Conservation (phyloP, 1,140 invertebrate species). For the Cyclargus thomasi region DNA sequence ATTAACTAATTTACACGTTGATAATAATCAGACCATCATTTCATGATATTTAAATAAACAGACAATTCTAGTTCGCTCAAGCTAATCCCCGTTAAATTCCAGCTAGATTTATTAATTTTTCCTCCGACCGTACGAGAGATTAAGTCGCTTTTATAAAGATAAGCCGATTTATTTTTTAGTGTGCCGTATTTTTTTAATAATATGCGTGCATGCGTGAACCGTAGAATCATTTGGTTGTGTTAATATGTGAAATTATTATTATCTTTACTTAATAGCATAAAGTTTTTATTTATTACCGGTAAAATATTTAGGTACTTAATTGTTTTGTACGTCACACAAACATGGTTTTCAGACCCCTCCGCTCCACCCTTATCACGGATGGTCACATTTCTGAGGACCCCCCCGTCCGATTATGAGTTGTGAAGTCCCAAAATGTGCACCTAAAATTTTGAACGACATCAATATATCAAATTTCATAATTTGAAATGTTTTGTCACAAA, state of each 20-base stretch:
- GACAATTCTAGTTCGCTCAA: no score
- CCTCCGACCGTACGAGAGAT: constrained; percentile 49
- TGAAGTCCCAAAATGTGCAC: no score
- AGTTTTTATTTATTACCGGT: not conserved
- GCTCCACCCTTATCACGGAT: no score
- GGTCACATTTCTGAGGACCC: no score
- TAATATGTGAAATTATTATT: constrained; percentile 15
- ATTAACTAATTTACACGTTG: not conserved
- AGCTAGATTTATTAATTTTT: constrained; percentile 23
- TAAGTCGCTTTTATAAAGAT: constrained; percentile 71
- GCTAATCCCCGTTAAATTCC: not conserved
- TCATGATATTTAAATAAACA: not conserved
- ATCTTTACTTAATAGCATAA: constrained; percentile 9
- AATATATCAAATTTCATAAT: no score
- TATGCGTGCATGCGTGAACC: constrained; percentile 21
- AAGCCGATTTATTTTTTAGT: constrained; percentile 72
- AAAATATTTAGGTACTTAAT: no score
- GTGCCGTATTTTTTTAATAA: constrained; percentile 41
- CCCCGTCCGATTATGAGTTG: no score
- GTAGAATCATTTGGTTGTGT: constrained; percentile 11
- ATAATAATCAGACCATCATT: not conserved
- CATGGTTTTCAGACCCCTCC: no score
- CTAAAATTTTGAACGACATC: no score
- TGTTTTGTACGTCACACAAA: no score
- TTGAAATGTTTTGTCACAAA: no score